phyloP scores from a whole-genome alignment of 2,888 invertebrate genomes.

The Luperina nickerlii region DNA sequence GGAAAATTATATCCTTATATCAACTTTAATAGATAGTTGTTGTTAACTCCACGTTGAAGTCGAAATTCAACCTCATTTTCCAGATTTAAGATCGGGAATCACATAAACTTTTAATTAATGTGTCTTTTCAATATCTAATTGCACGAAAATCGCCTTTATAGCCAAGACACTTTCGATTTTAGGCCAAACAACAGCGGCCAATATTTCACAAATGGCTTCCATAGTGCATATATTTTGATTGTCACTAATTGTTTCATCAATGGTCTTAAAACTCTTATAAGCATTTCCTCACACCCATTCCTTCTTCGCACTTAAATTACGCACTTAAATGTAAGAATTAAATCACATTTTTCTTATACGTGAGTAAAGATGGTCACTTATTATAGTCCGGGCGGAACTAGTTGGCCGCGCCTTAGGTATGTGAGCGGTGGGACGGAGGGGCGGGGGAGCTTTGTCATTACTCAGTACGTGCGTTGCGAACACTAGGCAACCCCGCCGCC shows the following conservation, averaged over 20 bases:
- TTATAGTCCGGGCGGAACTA: too few relatives aligned
- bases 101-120: conserved; percentile 1
- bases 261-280: conserved; percentile 8
- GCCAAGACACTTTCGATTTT: neutral
- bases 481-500: too few relatives aligned
- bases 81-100: neutral
- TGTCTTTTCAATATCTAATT: neutral
- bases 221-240: conserved; percentile 2
- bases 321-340: neutral
- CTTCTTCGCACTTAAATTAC: conserved; percentile 32
- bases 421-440: too few relatives aligned
- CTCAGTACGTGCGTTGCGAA: too few relatives aligned
- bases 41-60: neutral
- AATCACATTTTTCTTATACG: neutral
- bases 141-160: conserved; percentile 11
- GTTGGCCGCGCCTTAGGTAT: too few relatives aligned
- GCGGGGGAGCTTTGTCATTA: too few relatives aligned
- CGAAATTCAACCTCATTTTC: neutral
- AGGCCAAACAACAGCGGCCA: neutral
- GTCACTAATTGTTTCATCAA: neutral
- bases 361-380: neutral
- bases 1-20: neutral
- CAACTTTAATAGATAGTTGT: neutral
- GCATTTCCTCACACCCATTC: conserved; percentile 17
- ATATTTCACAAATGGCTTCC: conserved; percentile 20